Percentiles rank a stretch among this genome's conserved stretches.
Evolutionary conservation across 2,113 vertebrate species (phyloP).

Genomic region (Speoplatyrhinus poulsoni): DNA sequence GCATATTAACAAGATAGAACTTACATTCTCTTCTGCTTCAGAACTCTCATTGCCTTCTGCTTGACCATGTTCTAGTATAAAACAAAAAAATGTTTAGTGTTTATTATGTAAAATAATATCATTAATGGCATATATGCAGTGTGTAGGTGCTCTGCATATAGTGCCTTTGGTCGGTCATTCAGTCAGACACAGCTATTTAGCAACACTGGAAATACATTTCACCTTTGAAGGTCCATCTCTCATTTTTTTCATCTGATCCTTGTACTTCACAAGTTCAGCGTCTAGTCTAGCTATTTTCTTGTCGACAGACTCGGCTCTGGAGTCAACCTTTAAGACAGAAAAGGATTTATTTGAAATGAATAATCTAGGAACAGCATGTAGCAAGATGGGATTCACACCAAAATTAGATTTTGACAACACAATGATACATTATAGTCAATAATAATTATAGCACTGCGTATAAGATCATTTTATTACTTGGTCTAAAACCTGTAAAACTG

Average conservation of each 20-base stretch:
- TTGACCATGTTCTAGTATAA: slow-evolving; percentile 94
- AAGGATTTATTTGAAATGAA: neutral
- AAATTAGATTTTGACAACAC: too few relatives aligned
- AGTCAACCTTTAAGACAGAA: slow-evolving; percentile 83
- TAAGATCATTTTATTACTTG: too few relatives aligned
- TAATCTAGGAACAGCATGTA: neutral
- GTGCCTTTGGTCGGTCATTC: neutral
- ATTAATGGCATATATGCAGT: too few relatives aligned
- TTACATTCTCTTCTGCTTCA: slow-evolving; percentile 98
- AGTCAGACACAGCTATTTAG: neutral
- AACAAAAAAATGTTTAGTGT: slow-evolving; percentile 15
- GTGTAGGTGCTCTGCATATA: too few relatives aligned
- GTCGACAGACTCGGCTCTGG: slow-evolving; percentile 91
- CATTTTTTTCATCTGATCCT: slow-evolving; percentile 99
- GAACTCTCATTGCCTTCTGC: slow-evolving; percentile 93
- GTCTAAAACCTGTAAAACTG: slow-evolving; percentile 26
- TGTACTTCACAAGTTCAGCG: slow-evolving; percentile 93
- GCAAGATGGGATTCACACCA: neutral
- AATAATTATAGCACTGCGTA: too few relatives aligned
- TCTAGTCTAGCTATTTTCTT: slow-evolving; percentile 95
- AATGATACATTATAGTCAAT: too few relatives aligned
- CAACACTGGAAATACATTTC: slow-evolving; percentile 9
- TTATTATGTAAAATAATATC: neutral
- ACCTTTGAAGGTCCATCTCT: slow-evolving; percentile 97
- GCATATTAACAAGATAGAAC: slow-evolving; percentile 53